These are phyloP conservation scores for Passerina amoena DNA, from an alignment of 2,113 vertebrate species.

Conservation along the genomic window DNA sequence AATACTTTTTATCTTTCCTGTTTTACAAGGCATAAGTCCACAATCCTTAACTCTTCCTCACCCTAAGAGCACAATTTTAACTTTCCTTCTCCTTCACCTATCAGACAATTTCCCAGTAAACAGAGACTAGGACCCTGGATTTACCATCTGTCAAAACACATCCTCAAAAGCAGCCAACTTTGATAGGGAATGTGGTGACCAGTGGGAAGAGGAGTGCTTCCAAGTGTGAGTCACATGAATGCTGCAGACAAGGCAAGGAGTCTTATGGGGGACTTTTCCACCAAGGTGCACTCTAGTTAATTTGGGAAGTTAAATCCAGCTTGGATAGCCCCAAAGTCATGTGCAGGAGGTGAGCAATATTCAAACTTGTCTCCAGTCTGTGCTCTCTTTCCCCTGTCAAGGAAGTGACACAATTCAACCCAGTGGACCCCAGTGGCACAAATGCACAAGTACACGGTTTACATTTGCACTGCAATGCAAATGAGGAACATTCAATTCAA, in stretches of 20 bases:
- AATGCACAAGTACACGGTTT: not conserved
- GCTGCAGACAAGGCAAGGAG: not conserved
- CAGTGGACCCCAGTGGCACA: not conserved
- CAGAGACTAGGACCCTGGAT: not conserved
- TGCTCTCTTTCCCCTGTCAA: not conserved
- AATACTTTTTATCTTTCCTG: not conserved
- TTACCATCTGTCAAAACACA: not conserved
- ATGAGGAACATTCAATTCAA: rapidly evolving
- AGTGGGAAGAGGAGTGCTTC: not conserved
- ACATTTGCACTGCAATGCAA: not conserved
- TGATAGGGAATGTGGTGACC: not conserved
- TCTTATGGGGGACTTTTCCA: not conserved
- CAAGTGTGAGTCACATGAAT: not conserved
- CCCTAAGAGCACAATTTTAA: not conserved
- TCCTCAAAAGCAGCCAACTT: not conserved
- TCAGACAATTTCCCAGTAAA: not conserved
- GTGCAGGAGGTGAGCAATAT: not conserved
- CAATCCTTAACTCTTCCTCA: not conserved
- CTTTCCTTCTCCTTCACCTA: not conserved
- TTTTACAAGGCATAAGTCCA: not conserved
- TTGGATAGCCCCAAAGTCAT: not conserved
- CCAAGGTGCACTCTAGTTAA: not conserved
- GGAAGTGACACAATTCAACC: not conserved
- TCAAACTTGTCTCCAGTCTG: not conserved
- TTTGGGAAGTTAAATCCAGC: not conserved